Base-by-base conservation (phyloP, 2,888 invertebrate species). In the Nycteola revayana region DNA sequence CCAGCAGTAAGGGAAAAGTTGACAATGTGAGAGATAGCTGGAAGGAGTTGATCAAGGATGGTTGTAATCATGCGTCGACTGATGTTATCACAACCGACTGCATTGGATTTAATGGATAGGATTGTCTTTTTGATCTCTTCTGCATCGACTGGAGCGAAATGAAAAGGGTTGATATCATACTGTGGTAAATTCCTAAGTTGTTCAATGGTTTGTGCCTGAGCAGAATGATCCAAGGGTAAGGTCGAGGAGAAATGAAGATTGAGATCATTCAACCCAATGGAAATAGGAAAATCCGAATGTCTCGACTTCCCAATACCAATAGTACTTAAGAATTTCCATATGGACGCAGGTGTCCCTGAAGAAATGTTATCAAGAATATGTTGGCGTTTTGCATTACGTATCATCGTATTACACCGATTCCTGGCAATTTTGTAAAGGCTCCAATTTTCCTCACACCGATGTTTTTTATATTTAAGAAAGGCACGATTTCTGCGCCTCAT, bases 61-160 rank as follows among this genome's bases (percentile, higher is more conserved):
- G 14, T n/a, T 0, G 22, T 10, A 6, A 38, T 29, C 37, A 38
- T 32, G 2, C 29, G 17, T 1, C 33, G 22, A 17, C 23, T 28
- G 11, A 33, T 10, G 3, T 28, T 24, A 11, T 33, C 33, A n/a
- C 10, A 28, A 0, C 37, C 32, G 1, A 25, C 22, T 2, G 29
- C 32, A 1, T 28, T 28, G 3, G 32, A 32, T 14, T 32, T 28
- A 6, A 37, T 32, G 10, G 37, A 37, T 1, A 36, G 27, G 11
- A 36, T 32, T 7, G 10, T 23, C 9, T 36, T 28, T 24, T 28
- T 22, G 9, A 32, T 25, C n/a, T 37, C 32, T 4, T 10, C 28
- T 11, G n/a, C 0, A 0, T 5, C n/a, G 1, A 32, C 32, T 9
- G 24, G 28, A 14, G 24, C 9, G 17, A 37, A 37, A 0, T 23